phyloP scores from a whole-genome alignment of 2,888 invertebrate species.

The Nephrotoma guestfalica region DNA sequence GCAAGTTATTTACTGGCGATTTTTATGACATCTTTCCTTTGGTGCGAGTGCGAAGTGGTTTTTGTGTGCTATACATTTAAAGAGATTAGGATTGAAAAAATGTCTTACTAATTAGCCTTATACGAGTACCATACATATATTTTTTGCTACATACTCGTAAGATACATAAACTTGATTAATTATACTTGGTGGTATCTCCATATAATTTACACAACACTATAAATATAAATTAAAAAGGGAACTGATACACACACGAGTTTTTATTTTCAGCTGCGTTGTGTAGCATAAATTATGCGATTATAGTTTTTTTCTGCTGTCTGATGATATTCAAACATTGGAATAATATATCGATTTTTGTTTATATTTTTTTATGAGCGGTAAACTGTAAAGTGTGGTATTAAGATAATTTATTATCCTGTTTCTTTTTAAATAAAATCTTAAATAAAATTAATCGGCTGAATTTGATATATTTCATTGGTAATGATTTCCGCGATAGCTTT shows the following conservation, averaged over 20 bases:
- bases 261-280: not conserved
- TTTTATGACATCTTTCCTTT: not conserved
- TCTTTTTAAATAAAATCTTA: not conserved
- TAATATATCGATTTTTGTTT: not conserved
- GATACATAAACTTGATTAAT: not conserved
- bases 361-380: not conserved
- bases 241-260: not conserved
- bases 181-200: not conserved
- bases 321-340: not conserved
- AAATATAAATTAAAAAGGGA: not conserved
- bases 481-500: not conserved
- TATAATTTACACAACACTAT: not conserved
- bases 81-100: not conserved
- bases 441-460: not conserved
- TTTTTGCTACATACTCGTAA: not conserved
- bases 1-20: not conserved
- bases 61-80: not conserved
- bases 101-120: not conserved
- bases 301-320: not conserved
- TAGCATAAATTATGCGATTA: not conserved
- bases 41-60: not conserved
- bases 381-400: not conserved
- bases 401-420: not conserved
- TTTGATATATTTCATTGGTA: not conserved
- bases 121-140: not conserved